Evolutionary conservation across 2,113 vertebrate genomes (phyloP).

Genomic region (Callocephalon fimbriatum): DNA sequence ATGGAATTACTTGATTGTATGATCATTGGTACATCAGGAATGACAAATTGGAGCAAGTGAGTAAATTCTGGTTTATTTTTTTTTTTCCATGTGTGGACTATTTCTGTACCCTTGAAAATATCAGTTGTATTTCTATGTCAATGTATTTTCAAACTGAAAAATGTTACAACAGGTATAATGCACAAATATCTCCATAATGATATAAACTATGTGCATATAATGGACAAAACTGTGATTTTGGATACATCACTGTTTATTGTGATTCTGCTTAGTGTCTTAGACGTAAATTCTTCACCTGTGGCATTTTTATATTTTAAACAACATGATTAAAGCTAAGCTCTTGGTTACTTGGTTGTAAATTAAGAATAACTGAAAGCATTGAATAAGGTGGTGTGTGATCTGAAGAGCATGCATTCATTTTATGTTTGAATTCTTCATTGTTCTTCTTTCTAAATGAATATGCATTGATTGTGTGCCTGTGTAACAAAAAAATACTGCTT

Average conservation of each 20-base stretch:
- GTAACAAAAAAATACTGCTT: background rate
- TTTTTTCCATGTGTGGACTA: background rate
- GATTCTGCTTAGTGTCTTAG: background rate
- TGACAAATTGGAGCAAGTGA: background rate
- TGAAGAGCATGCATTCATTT: background rate
- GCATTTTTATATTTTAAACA: background rate
- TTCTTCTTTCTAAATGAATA: background rate
- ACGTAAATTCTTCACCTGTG: background rate
- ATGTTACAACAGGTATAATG: background rate
- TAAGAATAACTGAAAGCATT: background rate
- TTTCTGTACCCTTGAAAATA: constrained; percentile 1
- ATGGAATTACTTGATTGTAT: accelerated
- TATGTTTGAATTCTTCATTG: background rate
- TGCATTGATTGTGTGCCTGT: background rate
- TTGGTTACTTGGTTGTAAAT: background rate
- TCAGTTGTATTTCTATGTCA: background rate
- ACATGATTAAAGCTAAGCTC: background rate
- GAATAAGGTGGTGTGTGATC: background rate
- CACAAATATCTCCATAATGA: background rate
- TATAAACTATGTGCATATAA: background rate
- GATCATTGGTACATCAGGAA: background rate
- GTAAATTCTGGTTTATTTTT: background rate
- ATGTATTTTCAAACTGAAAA: background rate
- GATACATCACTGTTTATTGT: background rate
- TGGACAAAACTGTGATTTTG: background rate